Evolutionary conservation across 2,888 invertebrate genomes (phyloP).

Genomic region (Eulithis testata): DNA sequence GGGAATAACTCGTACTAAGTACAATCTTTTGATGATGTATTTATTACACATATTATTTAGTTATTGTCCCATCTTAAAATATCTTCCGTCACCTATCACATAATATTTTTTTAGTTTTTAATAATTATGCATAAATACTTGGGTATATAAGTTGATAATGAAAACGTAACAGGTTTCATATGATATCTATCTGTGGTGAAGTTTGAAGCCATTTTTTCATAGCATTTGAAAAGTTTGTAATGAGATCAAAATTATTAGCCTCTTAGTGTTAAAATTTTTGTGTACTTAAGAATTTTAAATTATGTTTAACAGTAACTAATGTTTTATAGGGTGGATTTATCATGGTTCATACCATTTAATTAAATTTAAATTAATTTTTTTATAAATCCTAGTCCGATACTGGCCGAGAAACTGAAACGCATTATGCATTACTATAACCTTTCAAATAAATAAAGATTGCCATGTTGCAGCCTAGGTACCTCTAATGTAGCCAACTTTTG

Average conservation of each 20-base stretch:
- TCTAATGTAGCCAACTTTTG: too few relatives aligned
- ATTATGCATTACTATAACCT: too few relatives aligned
- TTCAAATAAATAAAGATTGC: too few relatives aligned
- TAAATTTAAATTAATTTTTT: too few relatives aligned
- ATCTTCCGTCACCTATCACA: neutral
- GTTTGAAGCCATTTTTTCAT: neutral
- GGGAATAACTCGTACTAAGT: slow-evolving; percentile 18
- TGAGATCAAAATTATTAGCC: slow-evolving; percentile 12
- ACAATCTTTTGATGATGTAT: neutral
- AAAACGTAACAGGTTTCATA: neutral
- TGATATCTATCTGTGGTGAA: neutral
- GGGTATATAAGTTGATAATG: neutral
- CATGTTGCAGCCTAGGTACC: too few relatives aligned
- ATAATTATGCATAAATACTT: neutral
- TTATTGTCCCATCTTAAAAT: slow-evolving; percentile 1
- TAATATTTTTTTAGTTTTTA: neutral
- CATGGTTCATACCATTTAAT: too few relatives aligned
- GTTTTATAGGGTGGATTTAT: too few relatives aligned
- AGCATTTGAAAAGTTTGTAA: slow-evolving; percentile 6
- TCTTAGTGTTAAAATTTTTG: neutral
- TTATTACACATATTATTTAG: neutral
- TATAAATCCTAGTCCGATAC: too few relatives aligned
- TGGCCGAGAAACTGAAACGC: too few relatives aligned
- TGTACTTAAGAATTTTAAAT: neutral
- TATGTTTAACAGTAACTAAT: neutral